These are phyloP conservation scores for Galeopsomyia nigrocyanea DNA, from an alignment of 2,888 invertebrate species.

Conservation along the genomic window DNA sequence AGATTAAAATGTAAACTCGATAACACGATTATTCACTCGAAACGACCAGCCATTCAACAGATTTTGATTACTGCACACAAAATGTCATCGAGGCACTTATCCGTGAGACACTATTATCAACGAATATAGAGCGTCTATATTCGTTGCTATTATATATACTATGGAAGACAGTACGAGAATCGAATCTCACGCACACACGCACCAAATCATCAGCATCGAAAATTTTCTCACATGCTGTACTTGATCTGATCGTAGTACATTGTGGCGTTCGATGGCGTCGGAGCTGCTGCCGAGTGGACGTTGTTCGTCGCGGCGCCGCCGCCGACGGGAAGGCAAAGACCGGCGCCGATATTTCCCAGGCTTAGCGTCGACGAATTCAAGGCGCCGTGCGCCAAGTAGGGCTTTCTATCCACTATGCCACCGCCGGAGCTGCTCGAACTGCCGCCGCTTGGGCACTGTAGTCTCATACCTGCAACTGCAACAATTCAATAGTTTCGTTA, in stretches of 20 bases:
- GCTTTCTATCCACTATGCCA: slow-evolving; percentile 62
- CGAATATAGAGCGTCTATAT: no score
- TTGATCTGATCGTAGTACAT: slow-evolving; percentile 66
- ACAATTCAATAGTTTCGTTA: background rate
- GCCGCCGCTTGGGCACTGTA: slow-evolving; percentile 58
- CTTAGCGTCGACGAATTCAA: slow-evolving; percentile 54
- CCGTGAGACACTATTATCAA: no score
- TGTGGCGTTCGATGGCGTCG: slow-evolving; percentile 51
- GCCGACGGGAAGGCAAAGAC: slow-evolving; percentile 57
- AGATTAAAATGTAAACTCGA: no score
- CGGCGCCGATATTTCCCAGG: slow-evolving; percentile 59
- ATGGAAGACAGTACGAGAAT: no score
- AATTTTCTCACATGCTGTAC: slow-evolving; percentile 59
- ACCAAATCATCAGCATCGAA: no score
- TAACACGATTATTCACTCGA: no score
- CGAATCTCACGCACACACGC: no score
- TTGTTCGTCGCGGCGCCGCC: slow-evolving; percentile 57
- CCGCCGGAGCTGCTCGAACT: slow-evolving; percentile 59
- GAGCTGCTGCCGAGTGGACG: slow-evolving; percentile 56
- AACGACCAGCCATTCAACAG: no score
- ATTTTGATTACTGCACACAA: no score
- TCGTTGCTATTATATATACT: no score
- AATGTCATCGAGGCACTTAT: no score
- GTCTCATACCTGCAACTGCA: slow-evolving; percentile 59
- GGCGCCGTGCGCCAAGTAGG: slow-evolving; percentile 57